Base-by-base conservation (phyloP, 1,140 invertebrate species). In the Pseudobourletiella spinata region DNA sequence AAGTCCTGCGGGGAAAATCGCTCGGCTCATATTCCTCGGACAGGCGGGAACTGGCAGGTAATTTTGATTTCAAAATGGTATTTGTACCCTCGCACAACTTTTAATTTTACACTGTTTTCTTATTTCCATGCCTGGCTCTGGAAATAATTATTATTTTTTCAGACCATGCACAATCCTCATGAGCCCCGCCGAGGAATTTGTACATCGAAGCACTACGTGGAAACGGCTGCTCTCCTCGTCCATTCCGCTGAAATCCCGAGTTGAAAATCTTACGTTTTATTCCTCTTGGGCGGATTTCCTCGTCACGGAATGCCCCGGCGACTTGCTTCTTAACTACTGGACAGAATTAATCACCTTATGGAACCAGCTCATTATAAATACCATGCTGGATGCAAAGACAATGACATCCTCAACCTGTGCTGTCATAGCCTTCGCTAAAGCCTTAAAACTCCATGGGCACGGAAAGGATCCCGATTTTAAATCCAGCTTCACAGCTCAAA, bases 261-360 rank as follows among this genome's bases (percentile, higher is more conserved):
- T 62, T 3, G 29, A 52, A 26, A 61, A 46, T 16, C 22, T 28
- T 1, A 16, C 11, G 3, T 67, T 64, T 59, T 67, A 50, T 52
- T 25, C 25, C 2, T 46, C 46, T 55, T 67, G 66, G 66, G 52
- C 61, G 30, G 18, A 29, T 2, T 67, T 52, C 20, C 18, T 66
- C 3, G 30, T 54, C 4, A 18, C 2, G n/a, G 24, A 59, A 51
- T 46, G 28, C 6, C 11, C 28, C 16, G 14, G n/a, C 3, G 16
- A 20, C 1, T 20, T 29, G 6, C 18, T 32, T n/a, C 25, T 48
- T 8, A 18, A 16, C 18, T 22, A 42, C 18, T 52, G 28, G 29
- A n/a, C 50, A 2, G 8, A 8, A 11, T 39, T 39, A 39, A 39
- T n/a, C 8, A 11, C 32, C 32, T 39, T n/a, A 8, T 39, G 32